Percentiles rank a stretch among this genome's conserved stretches.
Conservation (phyloP, 1,140 invertebrate genomes). For the Caenorhabditis inopinata region DNA sequence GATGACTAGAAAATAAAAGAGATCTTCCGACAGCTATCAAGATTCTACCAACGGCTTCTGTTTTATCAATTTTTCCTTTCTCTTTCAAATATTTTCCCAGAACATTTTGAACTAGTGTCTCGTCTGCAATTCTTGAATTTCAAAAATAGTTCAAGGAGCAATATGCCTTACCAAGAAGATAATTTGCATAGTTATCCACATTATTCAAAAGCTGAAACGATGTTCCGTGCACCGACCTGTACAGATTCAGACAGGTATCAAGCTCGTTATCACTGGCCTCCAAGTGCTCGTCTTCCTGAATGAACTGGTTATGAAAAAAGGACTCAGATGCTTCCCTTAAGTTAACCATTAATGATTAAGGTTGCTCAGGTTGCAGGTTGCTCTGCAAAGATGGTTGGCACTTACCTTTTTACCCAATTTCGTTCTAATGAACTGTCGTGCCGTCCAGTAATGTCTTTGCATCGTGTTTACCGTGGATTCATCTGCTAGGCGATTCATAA, state of each 20-base stretch:
- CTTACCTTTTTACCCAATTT: slow-evolving; percentile 81
- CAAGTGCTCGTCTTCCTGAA: slow-evolving; percentile 90
- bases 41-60: slow-evolving; percentile 81
- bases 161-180: slow-evolving; percentile 75
- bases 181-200: slow-evolving; percentile 90
- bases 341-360: too few relatives aligned
- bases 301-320: too few relatives aligned
- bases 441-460: slow-evolving; percentile 97
- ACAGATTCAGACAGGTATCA: slow-evolving; percentile 90
- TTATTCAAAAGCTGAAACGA: slow-evolving; percentile 83
- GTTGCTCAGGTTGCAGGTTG: too few relatives aligned
- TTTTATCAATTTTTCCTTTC: slow-evolving; percentile 82
- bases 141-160: slow-evolving; percentile 8
- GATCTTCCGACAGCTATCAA: slow-evolving; percentile 91
- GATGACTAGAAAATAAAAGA: slow-evolving; percentile 89
- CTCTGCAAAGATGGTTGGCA: too few relatives aligned
- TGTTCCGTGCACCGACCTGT: slow-evolving; percentile 89
- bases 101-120: slow-evolving; percentile 75
- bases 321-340: too few relatives aligned
- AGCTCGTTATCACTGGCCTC: slow-evolving; percentile 91
- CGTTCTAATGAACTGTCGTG: slow-evolving; percentile 87
- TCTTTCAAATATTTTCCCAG: slow-evolving; percentile 92
- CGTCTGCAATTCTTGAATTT: slow-evolving; percentile 45
- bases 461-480: slow-evolving; percentile 76
- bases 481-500: slow-evolving; percentile 67